phyloP scores from a whole-genome alignment of 2,113 vertebrate genomes.

The Cricetomys ansorgei region DNA sequence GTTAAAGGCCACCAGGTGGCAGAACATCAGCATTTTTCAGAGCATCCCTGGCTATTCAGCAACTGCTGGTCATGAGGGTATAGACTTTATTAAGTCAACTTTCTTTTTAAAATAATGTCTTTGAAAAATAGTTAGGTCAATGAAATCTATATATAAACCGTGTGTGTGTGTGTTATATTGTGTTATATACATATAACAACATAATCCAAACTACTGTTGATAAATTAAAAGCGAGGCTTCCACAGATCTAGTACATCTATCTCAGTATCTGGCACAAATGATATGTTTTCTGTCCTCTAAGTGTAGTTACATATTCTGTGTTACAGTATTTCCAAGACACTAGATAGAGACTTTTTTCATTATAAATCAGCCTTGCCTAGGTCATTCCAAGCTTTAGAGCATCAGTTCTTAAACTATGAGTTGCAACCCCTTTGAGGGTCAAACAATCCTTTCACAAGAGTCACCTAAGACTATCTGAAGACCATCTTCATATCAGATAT shows the following conservation, averaged over 20 bases:
- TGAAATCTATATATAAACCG: background rate
- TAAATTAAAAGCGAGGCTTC: background rate
- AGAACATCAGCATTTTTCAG: conserved; percentile 13
- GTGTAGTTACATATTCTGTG: background rate
- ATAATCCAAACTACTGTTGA: background rate
- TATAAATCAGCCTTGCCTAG: background rate
- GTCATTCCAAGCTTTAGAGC: background rate
- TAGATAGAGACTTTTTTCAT: background rate
- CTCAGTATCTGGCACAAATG: background rate
- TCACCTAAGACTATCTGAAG: no score
- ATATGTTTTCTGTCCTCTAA: background rate
- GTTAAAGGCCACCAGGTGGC: conserved; percentile 29
- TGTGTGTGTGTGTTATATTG: background rate
- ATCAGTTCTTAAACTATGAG: no score
- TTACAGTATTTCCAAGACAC: background rate
- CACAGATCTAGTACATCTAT: background rate
- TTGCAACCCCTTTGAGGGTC: no score
- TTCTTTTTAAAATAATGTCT: background rate
- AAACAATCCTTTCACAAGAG: no score
- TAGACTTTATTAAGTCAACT: background rate
- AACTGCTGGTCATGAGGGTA: background rate
- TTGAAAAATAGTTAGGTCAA: background rate
- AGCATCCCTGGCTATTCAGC: background rate
- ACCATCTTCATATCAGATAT: no score
- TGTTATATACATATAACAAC: background rate